Base-by-base conservation (phyloP, 92 coral and sea anemone species). In the Zoanthus sansibaricus region DNA sequence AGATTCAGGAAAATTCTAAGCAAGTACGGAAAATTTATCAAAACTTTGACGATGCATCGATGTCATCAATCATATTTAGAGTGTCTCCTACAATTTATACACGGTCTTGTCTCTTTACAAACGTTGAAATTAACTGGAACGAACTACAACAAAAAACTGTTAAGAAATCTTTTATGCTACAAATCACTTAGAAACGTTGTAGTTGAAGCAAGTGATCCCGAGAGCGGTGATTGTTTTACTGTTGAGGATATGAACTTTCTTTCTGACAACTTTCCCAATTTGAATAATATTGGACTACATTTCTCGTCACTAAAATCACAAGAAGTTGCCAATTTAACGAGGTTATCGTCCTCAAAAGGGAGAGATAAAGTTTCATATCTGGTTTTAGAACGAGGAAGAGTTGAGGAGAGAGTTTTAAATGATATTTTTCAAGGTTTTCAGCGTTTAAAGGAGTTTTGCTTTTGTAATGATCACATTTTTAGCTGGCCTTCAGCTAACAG, bases 401-500 rank as follows among this genome's bases (percentile, higher is more conserved):
- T 93, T 25, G 96, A 70, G 31, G 68, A 90, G 32, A 49, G 86
- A 7, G 94, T 91, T 51, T 86, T 94, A 25, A 74, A 86, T 67
- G 92, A 91, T 16, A 70, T 86, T 87, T 77, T 94, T 30, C 88
- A 88, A 59, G 80, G 77, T 16, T 86, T 93, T 72, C 51, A 71
- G 20, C 87, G 91, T 6, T 78, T 94, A 73, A 82, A 74, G 67
- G 80, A 62, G 12, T 93, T 94, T 86, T 72, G 91, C 55, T 93
- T 91, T 82, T 96, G 96, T 3, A 94, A 91, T 89, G 98, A 94
- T 66, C 94, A 94, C 71, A 91, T 91, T 30, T 91, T 89, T 89
- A 94, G 94, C 47, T 86, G 94, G 83, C 98, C 96, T n/a, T 94
- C 94, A n/a, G 84, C 87, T 56, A 95, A 91, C 66, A 71, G 71